A percentile compares a stretch with the other conserved stretches of the same genome.
Evolutionary conservation across 1,140 invertebrate species (phyloP).

Genomic region (Forficula auricularia): DNA sequence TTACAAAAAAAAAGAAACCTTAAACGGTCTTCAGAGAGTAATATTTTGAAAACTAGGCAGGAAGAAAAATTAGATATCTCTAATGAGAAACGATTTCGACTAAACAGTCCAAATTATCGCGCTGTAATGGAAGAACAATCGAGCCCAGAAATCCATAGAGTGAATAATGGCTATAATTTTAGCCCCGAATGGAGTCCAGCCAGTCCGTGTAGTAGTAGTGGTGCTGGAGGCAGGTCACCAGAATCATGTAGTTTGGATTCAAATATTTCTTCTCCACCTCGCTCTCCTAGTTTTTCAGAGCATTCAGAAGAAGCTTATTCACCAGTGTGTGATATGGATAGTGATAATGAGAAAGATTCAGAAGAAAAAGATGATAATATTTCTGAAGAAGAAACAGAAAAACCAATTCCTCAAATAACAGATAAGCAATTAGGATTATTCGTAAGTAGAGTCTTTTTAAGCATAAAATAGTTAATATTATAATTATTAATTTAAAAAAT

Average conservation of each 20-base stretch:
- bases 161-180: background rate
- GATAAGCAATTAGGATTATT: no score
- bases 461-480: no score
- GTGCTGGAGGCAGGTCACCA: background rate
- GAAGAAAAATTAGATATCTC: no score
- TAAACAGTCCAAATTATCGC: constrained; percentile 5
- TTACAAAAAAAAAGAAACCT: no score
- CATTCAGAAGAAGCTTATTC: constrained; percentile 4
- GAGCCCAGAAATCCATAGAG: background rate
- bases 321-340: background rate
- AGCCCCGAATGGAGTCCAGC: constrained; percentile 1
- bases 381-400: background rate
- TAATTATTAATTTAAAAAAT: no score
- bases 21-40: no score
- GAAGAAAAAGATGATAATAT: background rate
- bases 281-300: background rate
- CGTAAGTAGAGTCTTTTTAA: no score
- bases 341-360: constrained; percentile 1
- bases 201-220: background rate
- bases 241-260: background rate
- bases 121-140: constrained; percentile 3
- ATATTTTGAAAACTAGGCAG: no score
- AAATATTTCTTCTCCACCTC: background rate
- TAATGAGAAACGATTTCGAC: constrained; percentile 2
- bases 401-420: no score